Evolutionary conservation across 2,797 vertebrate genomes (phyloP).

Genomic region (Synanceia verrucosa): DNA sequence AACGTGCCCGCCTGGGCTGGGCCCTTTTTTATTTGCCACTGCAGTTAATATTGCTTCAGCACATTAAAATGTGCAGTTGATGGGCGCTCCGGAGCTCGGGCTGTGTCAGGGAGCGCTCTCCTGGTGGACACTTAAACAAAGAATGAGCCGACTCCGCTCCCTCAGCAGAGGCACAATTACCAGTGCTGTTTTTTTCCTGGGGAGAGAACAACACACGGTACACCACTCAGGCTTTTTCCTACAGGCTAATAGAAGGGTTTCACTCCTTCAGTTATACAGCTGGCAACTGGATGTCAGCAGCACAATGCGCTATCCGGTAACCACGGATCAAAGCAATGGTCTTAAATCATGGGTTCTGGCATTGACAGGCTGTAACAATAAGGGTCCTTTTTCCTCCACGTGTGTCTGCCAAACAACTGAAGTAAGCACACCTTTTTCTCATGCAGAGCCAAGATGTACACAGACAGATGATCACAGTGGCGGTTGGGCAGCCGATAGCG

Average conservation of each 20-base stretch:
- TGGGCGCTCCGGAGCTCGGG: slow-evolving; percentile 73
- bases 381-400: slow-evolving; percentile 55
- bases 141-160: slow-evolving; percentile 68
- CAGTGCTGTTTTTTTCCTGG: slow-evolving; percentile 74
- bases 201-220: slow-evolving; percentile 72
- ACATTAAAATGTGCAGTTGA: slow-evolving; percentile 79
- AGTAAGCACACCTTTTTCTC: slow-evolving; percentile 64
- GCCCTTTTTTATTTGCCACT: slow-evolving; percentile 65
- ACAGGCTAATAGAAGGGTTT: slow-evolving; percentile 74
- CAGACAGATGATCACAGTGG: slow-evolving; percentile 77
- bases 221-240: slow-evolving; percentile 54
- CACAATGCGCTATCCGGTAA: slow-evolving; percentile 64
- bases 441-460: slow-evolving; percentile 58
- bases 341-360: slow-evolving; percentile 70
- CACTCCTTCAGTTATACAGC: slow-evolving; percentile 60
- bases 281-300: slow-evolving; percentile 65
- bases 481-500: slow-evolving; percentile 68
- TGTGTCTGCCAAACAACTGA: slow-evolving; percentile 63
- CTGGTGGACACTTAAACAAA: slow-evolving; percentile 84
- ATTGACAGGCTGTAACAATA: slow-evolving; percentile 72
- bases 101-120: slow-evolving; percentile 80
- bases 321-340: slow-evolving; percentile 69
- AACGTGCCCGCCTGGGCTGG: slow-evolving; percentile 53
- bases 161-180: slow-evolving; percentile 81
- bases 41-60: slow-evolving; percentile 79